Conservation (phyloP, 2,888 invertebrate genomes). For the Cremastinae sp. region DNA sequence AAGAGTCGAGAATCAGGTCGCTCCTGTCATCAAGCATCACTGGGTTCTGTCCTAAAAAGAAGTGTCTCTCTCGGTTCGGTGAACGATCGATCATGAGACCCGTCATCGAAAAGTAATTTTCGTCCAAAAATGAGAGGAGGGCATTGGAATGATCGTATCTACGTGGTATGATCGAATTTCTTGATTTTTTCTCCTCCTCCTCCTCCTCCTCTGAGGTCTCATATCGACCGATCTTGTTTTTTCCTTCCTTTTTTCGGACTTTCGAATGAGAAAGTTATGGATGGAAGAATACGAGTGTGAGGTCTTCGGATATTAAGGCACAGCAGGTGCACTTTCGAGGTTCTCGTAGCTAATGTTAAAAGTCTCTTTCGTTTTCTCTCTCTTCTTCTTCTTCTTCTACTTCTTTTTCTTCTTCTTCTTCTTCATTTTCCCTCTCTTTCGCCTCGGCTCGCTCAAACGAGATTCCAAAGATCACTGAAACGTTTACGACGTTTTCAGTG, state of each 20-base stretch:
- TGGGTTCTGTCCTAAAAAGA: neutral
- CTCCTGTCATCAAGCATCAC: neutral
- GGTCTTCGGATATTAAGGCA: constrained; percentile 5
- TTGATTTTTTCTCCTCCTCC: constrained; percentile 20
- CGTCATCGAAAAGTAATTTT: constrained; percentile 15
- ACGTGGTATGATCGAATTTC: neutral
- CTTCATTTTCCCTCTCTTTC: constrained; percentile 1
- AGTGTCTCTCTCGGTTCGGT: neutral
- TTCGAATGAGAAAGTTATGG: constrained; percentile 46
- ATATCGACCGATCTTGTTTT: constrained; percentile 23
- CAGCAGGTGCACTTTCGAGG: constrained; percentile 35
- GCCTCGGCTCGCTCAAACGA: constrained; percentile 48
- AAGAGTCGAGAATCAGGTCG: no score
- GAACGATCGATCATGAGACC: constrained; percentile 27
- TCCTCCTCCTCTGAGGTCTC: no score
- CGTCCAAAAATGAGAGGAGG: no score
- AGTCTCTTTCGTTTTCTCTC: constrained; percentile 5
- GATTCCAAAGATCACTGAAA: constrained; percentile 60
- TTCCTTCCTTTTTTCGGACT: neutral
- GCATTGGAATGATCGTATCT: constrained; percentile 21
- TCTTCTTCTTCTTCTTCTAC: neutral
- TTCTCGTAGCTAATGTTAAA: constrained; percentile 18
- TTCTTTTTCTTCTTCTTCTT: neutral
- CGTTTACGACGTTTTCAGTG: constrained; percentile 52
- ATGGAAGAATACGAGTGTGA: constrained; percentile 23